Percentiles rank a stretch among this genome's conserved stretches.
These are phyloP conservation scores for Galaxea fascicularis DNA, from an alignment of 92 coral and sea anemone species.

Conservation along the genomic window DNA sequence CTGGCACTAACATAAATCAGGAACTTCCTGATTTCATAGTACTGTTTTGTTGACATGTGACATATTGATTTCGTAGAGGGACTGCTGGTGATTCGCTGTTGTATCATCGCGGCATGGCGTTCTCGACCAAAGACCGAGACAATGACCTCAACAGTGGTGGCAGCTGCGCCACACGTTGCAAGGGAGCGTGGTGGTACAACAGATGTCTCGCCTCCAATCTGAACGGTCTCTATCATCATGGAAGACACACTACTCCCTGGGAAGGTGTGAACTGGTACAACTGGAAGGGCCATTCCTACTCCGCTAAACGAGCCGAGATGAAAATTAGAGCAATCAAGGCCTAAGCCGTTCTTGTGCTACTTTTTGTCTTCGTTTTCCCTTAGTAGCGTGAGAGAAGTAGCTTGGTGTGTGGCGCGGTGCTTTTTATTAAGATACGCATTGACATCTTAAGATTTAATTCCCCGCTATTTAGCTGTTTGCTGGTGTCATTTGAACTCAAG, in stretches of 20 bases:
- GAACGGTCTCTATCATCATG: constrained; percentile 61
- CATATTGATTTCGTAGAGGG: constrained; percentile 4
- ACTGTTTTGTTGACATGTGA: neutral
- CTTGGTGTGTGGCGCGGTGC: too few relatives aligned
- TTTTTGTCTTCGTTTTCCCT: neutral
- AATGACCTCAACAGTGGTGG: neutral
- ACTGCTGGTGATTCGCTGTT: constrained; percentile 60
- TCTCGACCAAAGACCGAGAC: constrained; percentile 54
- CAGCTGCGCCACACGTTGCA: constrained; percentile 34
- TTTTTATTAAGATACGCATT: too few relatives aligned
- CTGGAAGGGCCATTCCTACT: constrained; percentile 61
- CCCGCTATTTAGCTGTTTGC: too few relatives aligned
- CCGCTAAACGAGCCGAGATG: constrained; percentile 66
- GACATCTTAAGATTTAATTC: too few relatives aligned
- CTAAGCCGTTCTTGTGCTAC: neutral
- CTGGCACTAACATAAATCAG: too few relatives aligned
- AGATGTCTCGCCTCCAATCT: constrained; percentile 44
- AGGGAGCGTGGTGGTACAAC: constrained; percentile 70
- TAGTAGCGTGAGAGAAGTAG: too few relatives aligned
- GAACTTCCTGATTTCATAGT: neutral
- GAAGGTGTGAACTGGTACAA: constrained; percentile 55
- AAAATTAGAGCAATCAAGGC: constrained; percentile 42
- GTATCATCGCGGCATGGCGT: constrained; percentile 31
- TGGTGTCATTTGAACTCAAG: neutral
- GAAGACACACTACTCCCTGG: constrained; percentile 33